phyloP scores from a whole-genome alignment of 2,113 vertebrate species.

The Emydura subglobosa region DNA sequence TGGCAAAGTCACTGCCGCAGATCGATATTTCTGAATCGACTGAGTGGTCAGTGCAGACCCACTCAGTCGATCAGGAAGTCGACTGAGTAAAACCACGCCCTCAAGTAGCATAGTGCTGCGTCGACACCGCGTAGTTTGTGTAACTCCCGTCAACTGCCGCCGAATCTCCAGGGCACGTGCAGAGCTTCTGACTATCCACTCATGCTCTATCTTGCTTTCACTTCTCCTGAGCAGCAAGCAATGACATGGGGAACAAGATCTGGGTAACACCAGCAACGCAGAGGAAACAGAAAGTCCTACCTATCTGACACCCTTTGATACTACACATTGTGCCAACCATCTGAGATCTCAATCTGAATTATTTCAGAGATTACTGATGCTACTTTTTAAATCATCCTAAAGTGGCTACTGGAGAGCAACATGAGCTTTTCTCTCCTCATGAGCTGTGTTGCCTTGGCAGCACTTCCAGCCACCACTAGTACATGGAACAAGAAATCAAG shows the following conservation, averaged over 20 bases:
- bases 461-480: background rate
- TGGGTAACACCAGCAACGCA: background rate
- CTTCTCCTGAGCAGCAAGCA: background rate
- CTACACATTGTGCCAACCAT: background rate
- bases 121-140: no score
- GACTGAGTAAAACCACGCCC: no score
- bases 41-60: no score
- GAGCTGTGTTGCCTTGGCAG: background rate
- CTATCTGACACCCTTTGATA: background rate
- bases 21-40: no score
- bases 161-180: background rate
- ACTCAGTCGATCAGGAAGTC: no score
- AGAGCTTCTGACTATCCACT: background rate
- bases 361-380: background rate
- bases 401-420: background rate
- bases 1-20: no score
- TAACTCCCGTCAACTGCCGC: no score
- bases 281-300: background rate
- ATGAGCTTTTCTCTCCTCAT: rapidly evolving
- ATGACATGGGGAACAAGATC: background rate
- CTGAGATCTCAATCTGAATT: background rate
- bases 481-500: rapidly evolving
- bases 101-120: no score
- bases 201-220: background rate
- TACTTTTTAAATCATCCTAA: background rate